Conservation (phyloP, 2,113 vertebrate genomes). For the Sphyrna mokarran region DNA sequence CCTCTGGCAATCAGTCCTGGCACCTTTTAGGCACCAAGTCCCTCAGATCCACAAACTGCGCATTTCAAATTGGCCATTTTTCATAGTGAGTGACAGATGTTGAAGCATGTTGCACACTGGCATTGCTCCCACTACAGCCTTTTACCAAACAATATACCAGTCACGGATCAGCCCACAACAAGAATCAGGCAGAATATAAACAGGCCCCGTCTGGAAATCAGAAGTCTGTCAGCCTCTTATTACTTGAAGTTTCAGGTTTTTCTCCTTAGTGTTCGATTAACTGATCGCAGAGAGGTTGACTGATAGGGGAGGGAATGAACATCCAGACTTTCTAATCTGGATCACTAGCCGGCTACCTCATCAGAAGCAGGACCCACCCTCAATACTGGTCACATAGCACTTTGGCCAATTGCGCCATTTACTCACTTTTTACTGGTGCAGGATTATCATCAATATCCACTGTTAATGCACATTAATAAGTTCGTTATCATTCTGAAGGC, state of each 20-base stretch:
- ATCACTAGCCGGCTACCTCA: background rate
- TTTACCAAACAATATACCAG: background rate
- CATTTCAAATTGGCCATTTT: background rate
- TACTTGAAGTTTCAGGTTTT: background rate
- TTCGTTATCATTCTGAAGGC: no score
- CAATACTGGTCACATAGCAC: no score
- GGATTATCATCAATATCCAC: no score
- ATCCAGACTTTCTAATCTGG: background rate
- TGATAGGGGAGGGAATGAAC: background rate
- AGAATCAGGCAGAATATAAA: background rate
- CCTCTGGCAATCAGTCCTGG: background rate
- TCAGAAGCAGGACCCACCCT: no score
- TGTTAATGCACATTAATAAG: no score
- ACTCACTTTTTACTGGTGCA: no score
- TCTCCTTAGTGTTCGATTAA: background rate
- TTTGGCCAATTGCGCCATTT: no score
- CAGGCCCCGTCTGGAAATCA: background rate
- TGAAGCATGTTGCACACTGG: background rate
- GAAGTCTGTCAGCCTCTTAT: background rate
- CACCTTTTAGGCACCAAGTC: background rate
- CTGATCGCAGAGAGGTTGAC: background rate
- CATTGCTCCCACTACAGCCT: background rate
- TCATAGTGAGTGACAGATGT: background rate
- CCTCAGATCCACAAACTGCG: background rate
- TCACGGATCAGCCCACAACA: background rate